Evolutionary conservation across 1,140 invertebrate genomes (phyloP), one percentile per base, ranked within the genome.

Genomic region (Maconellicoccus hirsutus): DNA sequence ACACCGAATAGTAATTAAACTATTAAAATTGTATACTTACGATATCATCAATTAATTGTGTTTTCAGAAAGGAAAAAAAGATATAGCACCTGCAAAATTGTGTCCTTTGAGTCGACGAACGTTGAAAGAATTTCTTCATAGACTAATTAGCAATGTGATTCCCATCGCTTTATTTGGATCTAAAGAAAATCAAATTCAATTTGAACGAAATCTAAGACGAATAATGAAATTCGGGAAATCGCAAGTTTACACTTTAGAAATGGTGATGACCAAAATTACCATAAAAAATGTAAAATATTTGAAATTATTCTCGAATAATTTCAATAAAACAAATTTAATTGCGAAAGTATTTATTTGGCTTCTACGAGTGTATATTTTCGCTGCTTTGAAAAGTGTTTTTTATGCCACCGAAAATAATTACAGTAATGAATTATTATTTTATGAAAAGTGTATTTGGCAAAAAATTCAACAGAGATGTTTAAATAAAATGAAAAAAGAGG

Each of bases 121-220:
- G 1, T 16, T 66, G 22, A 66, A 66, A 23, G 61, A 66, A 66
- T 66, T 25, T 19, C 10, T 66, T 4, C 61, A 66, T 25, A 23
- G 61, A 66, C 22, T 66, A 23, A 66, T 66, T 66, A 23, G 22
- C 21, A 66, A 66, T 25, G 25, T 66, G 1, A 26, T 66, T 23
- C 61, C 61, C 10, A 10, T 23, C 3, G 10, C 22, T 66, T 66
- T 66, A 19, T 66, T 66, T 22, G 61, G 61, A 3, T 25, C 61
- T 6, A 66, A 66, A 14, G 19, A 66, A 14, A 66, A 66, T 26
- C 22, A 23, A 23, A 4, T 66, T 1, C 61, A 66, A 26, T 66
- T 66, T 66, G 61, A 66, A 25, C 21, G 61, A 66, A 66, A 66
- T 66, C 25, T 66, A 25, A 23, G 61, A 12, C 21, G 25, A 22